Percentiles rank a stretch among this genome's conserved stretches.
Conservation (phyloP, 2,797 vertebrate species). For the Eupleurogrammus muticus region DNA sequence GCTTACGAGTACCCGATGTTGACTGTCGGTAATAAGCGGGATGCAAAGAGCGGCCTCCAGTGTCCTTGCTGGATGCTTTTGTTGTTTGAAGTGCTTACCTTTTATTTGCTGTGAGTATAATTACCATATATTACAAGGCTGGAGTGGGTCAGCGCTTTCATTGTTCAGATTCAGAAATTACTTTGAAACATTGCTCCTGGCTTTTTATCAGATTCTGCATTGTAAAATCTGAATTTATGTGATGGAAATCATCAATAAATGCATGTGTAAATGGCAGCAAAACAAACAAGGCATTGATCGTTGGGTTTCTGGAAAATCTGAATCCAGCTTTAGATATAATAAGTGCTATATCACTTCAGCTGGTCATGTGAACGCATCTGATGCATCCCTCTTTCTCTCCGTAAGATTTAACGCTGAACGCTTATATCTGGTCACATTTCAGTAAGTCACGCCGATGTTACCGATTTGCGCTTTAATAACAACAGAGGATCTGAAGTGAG, state of each 20-base stretch:
- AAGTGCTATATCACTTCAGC: neutral
- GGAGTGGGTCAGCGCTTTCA: neutral
- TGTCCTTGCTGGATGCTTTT: neutral
- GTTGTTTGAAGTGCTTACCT: neutral
- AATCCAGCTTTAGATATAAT: neutral
- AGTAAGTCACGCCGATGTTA: neutral
- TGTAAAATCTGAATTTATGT: conserved; percentile 5
- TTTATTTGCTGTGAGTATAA: conserved; percentile 3
- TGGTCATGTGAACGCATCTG: conserved; percentile 6
- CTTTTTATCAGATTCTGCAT: neutral
- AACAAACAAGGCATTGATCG: neutral
- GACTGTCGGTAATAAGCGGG: neutral
- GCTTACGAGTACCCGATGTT: neutral
- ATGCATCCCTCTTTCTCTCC: conserved; percentile 5
- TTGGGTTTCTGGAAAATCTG: neutral
- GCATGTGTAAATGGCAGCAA: neutral
- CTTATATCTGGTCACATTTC: neutral
- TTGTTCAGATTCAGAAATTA: neutral
- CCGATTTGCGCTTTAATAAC: neutral
- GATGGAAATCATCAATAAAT: conserved; percentile 13
- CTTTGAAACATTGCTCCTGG: neutral
- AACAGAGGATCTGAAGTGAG: neutral
- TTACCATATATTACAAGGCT: neutral
- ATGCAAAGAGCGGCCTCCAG: no score
- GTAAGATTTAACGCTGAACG: conserved; percentile 1